phyloP scores from a whole-genome alignment of 2,888 invertebrate species.

The Aspidiotus destructor region DNA sequence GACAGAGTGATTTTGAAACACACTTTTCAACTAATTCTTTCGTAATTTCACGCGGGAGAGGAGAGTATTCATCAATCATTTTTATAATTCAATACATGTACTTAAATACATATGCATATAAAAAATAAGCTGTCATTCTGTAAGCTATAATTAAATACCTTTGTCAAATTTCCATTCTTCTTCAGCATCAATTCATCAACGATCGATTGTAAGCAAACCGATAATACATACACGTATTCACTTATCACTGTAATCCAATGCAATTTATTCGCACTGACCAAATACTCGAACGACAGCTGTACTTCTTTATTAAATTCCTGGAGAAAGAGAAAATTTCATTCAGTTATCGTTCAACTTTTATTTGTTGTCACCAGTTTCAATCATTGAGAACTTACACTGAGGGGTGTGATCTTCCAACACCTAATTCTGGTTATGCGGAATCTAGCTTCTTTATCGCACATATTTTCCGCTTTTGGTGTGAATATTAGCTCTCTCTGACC shows the following conservation, averaged over 20 bases:
- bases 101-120: too few relatives aligned
- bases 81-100: too few relatives aligned
- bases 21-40: too few relatives aligned
- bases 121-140: too few relatives aligned
- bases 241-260: slow-evolving; percentile 90
- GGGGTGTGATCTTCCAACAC: slow-evolving; percentile 92
- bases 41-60: too few relatives aligned
- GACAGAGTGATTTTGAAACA: too few relatives aligned
- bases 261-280: slow-evolving; percentile 79
- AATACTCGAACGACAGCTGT: slow-evolving; percentile 90
- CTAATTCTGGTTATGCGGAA: slow-evolving; percentile 86
- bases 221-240: slow-evolving; percentile 88
- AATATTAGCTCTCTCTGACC: slow-evolving; percentile 80
- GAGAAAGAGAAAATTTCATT: not conserved
- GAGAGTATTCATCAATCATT: too few relatives aligned
- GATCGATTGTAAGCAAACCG: slow-evolving; percentile 85
- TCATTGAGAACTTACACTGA: slow-evolving; percentile 49
- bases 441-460: slow-evolving; percentile 64
- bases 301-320: slow-evolving; percentile 40
- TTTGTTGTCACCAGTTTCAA: not conserved
- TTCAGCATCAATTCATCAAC: slow-evolving; percentile 83
- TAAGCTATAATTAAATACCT: too few relatives aligned
- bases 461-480: slow-evolving; percentile 48
- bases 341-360: too few relatives aligned
- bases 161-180: slow-evolving; percentile 48